A percentile compares a stretch with the other conserved stretches of the same genome.
Conservation (phyloP, 2,888 invertebrate species). For the Drosophila meridiana region DNA sequence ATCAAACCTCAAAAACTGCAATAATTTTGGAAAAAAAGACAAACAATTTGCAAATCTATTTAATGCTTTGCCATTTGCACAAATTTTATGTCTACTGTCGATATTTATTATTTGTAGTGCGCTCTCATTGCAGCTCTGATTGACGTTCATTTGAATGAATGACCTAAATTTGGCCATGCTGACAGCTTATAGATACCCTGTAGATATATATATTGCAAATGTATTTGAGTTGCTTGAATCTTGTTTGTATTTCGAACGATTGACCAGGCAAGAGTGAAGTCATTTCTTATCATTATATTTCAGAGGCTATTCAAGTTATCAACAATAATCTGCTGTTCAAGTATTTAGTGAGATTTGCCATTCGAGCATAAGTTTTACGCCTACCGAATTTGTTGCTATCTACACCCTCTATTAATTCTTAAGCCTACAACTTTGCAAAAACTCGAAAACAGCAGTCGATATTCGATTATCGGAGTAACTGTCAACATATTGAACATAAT, state of each 20-base stretch:
- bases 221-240: not conserved
- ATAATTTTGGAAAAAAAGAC: not conserved
- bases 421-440: not conserved
- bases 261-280: not conserved
- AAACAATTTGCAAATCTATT: constrained; percentile 8
- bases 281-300: not conserved
- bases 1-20: constrained; percentile 6
- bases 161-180: not conserved
- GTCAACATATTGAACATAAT: too few species aligned
- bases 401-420: too few species aligned
- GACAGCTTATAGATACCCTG: not conserved
- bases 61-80: not conserved
- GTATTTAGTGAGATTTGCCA: not conserved
- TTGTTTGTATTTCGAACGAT: not conserved
- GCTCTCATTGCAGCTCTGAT: constrained; percentile 10
- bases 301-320: not conserved
- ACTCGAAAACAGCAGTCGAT: not conserved
- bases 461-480: too few species aligned
- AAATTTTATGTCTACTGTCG: not conserved
- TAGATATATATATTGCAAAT: not conserved
- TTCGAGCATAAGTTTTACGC: not conserved
- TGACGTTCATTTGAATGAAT: constrained; percentile 1
- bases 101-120: constrained; percentile 12
- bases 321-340: not conserved
- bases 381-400: not conserved